These are phyloP conservation scores for Connochaetes taurinus DNA, from an alignment of 2,113 vertebrate genomes.

Conservation along the genomic window DNA sequence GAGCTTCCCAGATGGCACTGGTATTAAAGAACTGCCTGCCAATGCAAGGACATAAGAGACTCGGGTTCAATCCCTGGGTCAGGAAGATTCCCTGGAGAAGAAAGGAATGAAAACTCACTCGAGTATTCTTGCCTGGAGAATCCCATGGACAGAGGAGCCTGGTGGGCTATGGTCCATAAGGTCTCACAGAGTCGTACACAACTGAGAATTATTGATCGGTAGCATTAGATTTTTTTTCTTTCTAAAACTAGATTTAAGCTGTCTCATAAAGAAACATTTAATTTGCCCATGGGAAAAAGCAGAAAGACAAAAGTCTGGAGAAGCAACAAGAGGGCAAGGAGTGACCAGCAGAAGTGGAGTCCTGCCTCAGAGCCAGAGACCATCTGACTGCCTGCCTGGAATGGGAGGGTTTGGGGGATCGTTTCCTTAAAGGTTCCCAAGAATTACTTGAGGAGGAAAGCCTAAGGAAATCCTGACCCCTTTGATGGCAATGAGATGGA, in stretches of 20 bases:
- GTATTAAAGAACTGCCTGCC: background rate
- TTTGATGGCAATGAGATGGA: background rate
- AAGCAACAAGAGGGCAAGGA: background rate
- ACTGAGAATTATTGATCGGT: background rate
- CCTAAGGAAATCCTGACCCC: background rate
- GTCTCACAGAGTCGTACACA: background rate
- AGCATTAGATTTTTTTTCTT: background rate
- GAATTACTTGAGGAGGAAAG: background rate
- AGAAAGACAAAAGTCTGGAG: background rate
- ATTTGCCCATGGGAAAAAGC: background rate
- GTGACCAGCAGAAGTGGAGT: background rate
- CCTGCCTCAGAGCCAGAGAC: background rate
- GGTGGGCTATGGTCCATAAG: background rate
- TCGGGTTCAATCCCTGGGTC: background rate
- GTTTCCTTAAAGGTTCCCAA: background rate
- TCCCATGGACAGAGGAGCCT: background rate
- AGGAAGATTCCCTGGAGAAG: background rate
- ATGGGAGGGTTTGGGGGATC: background rate
- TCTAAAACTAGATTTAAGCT: background rate
- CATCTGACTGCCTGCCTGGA: background rate
- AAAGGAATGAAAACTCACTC: background rate
- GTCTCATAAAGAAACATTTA: background rate
- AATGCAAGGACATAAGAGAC: background rate
- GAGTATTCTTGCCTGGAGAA: background rate
- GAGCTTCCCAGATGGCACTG: background rate